Conservation (phyloP, 2,888 invertebrate species). For the Dysmachus trigonus region DNA sequence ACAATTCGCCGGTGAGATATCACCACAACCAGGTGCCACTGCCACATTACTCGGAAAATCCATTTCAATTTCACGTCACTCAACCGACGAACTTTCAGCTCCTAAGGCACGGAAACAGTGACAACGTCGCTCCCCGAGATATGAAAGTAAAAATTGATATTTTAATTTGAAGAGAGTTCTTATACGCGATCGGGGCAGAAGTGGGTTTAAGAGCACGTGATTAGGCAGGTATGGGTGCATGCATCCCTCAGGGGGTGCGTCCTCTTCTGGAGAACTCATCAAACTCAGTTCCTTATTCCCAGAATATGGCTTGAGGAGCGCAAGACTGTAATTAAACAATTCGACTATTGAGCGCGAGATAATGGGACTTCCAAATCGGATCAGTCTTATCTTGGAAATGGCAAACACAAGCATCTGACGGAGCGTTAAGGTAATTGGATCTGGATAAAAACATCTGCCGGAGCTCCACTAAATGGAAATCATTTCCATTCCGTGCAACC, state of each 20-base stretch:
- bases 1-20: conserved; percentile 25
- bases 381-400: conserved; percentile 9
- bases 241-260: not conserved
- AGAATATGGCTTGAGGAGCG: not conserved
- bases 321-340: conserved; percentile 31
- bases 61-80: conserved; percentile 30
- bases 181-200: not conserved
- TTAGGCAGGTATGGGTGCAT: not conserved
- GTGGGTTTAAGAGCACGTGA: not conserved
- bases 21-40: conserved; percentile 15
- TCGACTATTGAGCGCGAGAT: conserved; percentile 19
- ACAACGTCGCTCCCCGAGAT: conserved; percentile 7
- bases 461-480: conserved; percentile 17
- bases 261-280: not conserved
- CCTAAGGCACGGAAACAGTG: conserved; percentile 1
- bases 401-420: conserved; percentile 32
- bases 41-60: conserved; percentile 20
- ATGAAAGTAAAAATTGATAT: conserved; percentile 36
- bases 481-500: not conserved
- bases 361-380: conserved; percentile 32
- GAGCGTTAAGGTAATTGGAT: conserved; percentile 37
- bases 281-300: not conserved
- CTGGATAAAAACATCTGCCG: conserved; percentile 31
- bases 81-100: not conserved
- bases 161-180: conserved; percentile 9